Conservation (phyloP, 2,888 invertebrate species). For the Drepana falcataria region DNA sequence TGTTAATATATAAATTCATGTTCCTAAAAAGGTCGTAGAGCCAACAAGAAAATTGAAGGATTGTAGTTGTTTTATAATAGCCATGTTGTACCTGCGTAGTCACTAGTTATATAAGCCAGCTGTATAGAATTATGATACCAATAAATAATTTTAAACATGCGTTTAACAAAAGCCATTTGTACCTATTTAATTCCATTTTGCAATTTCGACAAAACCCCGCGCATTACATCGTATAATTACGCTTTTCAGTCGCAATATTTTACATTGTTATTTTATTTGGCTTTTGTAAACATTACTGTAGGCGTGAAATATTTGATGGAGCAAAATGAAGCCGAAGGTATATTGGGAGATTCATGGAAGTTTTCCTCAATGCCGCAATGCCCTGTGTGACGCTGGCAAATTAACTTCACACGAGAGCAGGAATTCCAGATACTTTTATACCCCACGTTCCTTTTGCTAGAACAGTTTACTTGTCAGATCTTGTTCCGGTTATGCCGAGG, state of each 20-base stretch:
- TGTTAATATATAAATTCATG: too few relatives aligned
- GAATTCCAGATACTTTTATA: constrained; percentile 43
- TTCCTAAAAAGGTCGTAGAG: too few relatives aligned
- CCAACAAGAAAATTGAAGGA: too few relatives aligned
- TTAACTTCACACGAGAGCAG: constrained; percentile 43
- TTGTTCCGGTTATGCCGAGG: too few relatives aligned
- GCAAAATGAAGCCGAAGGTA: constrained; percentile 34
- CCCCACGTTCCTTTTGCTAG: background rate
- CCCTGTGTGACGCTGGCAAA: constrained; percentile 43
- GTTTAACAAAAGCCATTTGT: background rate
- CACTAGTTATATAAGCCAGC: too few relatives aligned
- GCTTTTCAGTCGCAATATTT: background rate
- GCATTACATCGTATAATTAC: background rate
- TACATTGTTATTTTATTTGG: constrained; percentile 21
- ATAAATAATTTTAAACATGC: background rate
- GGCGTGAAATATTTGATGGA: constrained; percentile 45
- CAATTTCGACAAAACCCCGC: background rate
- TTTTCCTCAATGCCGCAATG: constrained; percentile 43
- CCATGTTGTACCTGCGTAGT: too few relatives aligned
- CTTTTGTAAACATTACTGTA: constrained; percentile 27
- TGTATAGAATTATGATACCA: too few relatives aligned
- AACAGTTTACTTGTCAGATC: too few relatives aligned
- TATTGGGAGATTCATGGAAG: constrained; percentile 33
- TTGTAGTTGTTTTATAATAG: too few relatives aligned
- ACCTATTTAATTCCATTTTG: background rate